These are phyloP conservation scores for Lophochroa leadbeateri DNA, from an alignment of 2,113 vertebrate species.

Conservation along the genomic window DNA sequence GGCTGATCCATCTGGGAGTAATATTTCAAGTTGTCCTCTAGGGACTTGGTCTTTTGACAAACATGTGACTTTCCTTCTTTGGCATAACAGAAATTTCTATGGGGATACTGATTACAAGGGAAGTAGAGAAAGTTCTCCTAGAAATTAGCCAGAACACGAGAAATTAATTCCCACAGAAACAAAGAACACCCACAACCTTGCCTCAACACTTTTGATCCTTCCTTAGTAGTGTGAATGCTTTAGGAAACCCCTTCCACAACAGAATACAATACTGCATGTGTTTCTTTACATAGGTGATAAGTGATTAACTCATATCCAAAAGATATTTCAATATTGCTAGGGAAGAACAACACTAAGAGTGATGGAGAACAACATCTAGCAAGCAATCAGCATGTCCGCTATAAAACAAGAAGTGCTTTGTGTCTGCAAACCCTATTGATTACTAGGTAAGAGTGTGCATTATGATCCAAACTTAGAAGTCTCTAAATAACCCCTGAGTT, in stretches of 20 bases:
- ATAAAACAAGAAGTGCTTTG: not conserved
- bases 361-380: not conserved
- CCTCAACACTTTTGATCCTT: not conserved
- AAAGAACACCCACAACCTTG: not conserved
- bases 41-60: not conserved
- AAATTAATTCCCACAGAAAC: not conserved
- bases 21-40: not conserved
- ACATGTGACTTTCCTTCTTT: not conserved
- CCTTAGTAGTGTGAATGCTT: not conserved
- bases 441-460: not conserved
- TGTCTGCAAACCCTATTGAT: not conserved
- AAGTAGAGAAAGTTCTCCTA: not conserved
- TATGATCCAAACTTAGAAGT: not conserved
- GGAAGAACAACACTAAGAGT: not conserved
- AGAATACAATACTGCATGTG: fast-evolving
- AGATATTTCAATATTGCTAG: not conserved
- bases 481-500: not conserved
- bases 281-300: not conserved
- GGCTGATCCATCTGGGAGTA: not conserved
- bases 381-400: not conserved
- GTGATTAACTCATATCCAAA: not conserved
- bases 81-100: not conserved
- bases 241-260: not conserved
- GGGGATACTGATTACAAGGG: not conserved
- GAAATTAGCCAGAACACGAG: not conserved